Percentiles rank a stretch among this genome's conserved stretches.
These are phyloP conservation scores for Ennomos quercinarius DNA, from an alignment of 2,888 invertebrate genomes.

Conservation along the genomic window DNA sequence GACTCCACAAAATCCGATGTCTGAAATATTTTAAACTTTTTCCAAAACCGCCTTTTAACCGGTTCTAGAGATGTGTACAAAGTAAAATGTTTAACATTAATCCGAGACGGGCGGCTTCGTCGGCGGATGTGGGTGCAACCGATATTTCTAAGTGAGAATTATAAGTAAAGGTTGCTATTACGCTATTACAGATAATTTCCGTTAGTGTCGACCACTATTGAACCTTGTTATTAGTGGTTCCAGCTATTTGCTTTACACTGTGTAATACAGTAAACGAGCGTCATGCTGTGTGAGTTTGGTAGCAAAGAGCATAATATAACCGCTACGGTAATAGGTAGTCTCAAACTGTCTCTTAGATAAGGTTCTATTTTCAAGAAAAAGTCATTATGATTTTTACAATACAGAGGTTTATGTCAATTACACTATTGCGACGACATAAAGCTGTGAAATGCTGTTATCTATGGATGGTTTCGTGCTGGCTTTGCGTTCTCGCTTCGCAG, in stretches of 20 bases:
- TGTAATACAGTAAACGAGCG: slow-evolving; percentile 13
- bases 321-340: too few species aligned
- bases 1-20: slow-evolving; percentile 61
- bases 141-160: slow-evolving; percentile 39
- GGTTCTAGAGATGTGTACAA: slow-evolving; percentile 48
- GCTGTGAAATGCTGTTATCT: too few species aligned
- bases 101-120: slow-evolving; percentile 19
- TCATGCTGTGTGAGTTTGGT: background rate
- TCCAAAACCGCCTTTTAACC: slow-evolving; percentile 61
- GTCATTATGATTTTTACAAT: too few species aligned
- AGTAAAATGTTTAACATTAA: slow-evolving; percentile 24
- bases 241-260: slow-evolving; percentile 25
- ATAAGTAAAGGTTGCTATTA: slow-evolving; percentile 32
- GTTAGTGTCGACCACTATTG: slow-evolving; percentile 39
- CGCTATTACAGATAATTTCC: slow-evolving; percentile 37
- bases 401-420: too few species aligned
- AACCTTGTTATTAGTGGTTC: slow-evolving; percentile 34
- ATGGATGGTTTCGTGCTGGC: too few species aligned
- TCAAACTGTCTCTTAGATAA: too few species aligned
- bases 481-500: too few species aligned
- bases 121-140: slow-evolving; percentile 37
- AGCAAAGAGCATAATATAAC: too few species aligned
- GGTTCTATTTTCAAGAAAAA: too few species aligned
- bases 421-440: too few species aligned
- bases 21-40: slow-evolving; percentile 66